Conservation (phyloP, 2,797 vertebrate genomes). For the Aeoliscus strigatus region DNA sequence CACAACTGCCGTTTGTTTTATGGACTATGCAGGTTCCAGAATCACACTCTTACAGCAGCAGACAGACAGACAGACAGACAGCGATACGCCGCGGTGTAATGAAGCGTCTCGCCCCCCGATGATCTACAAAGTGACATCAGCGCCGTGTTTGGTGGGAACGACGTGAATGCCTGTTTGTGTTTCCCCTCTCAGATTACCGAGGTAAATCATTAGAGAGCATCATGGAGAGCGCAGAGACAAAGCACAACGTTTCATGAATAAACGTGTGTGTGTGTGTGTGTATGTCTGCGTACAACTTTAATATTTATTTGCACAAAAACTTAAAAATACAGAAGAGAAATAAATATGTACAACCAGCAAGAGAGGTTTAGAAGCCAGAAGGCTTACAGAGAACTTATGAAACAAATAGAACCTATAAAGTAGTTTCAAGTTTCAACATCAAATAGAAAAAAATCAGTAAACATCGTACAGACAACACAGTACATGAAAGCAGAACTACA, state of each 20-base stretch:
- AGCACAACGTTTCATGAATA: constrained; percentile 59
- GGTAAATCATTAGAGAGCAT: constrained; percentile 71
- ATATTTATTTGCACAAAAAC: too few relatives aligned
- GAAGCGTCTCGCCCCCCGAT: constrained; percentile 61
- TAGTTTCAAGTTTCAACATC: too few relatives aligned
- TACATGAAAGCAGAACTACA: too few relatives aligned
- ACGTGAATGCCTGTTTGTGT: constrained; percentile 64
- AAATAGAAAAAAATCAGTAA: too few relatives aligned
- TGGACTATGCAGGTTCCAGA: constrained; percentile 67
- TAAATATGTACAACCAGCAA: too few relatives aligned
- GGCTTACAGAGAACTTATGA: too few relatives aligned
- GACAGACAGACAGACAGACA: constrained; percentile 39
- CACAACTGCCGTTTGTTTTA: constrained; percentile 76
- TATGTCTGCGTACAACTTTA: background rate
- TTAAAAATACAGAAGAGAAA: too few relatives aligned
- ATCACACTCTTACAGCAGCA: constrained; percentile 46
- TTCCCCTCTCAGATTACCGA: constrained; percentile 68
- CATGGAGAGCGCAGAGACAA: constrained; percentile 55
- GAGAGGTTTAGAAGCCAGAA: too few relatives aligned
- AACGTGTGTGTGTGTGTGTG: constrained; percentile 15
- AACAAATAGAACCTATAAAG: too few relatives aligned
- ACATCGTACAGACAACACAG: too few relatives aligned
- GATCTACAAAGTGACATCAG: constrained; percentile 69
- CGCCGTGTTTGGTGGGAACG: constrained; percentile 58
- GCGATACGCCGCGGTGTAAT: constrained; percentile 53